A percentile compares a stretch with the other conserved stretches of the same genome.
These are phyloP conservation scores for Pardalotus punctatus DNA, from an alignment of 2,113 vertebrate species.

Conservation along the genomic window DNA sequence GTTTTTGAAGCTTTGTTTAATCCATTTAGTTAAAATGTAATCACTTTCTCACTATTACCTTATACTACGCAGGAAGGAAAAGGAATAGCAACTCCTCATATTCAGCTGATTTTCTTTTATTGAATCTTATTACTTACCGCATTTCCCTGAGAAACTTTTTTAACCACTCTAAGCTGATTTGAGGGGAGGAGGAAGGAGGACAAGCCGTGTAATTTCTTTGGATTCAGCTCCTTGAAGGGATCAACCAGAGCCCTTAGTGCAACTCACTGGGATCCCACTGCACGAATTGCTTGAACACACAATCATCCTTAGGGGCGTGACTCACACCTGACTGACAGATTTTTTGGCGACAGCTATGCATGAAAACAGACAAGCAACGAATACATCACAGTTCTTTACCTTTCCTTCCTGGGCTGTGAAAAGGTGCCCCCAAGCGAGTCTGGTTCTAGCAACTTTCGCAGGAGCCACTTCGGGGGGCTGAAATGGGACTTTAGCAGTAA, in stretches of 20 bases:
- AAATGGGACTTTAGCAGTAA: neutral
- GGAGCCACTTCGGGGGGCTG: neutral
- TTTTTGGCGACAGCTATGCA: neutral
- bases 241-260: neutral
- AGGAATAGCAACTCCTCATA: constrained; percentile 26
- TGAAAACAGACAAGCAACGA: neutral
- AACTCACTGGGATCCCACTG: neutral
- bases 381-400: neutral
- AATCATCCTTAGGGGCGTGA: neutral
- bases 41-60: constrained; percentile 73
- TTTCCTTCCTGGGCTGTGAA: neutral
- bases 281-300: neutral
- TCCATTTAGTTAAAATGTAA: constrained; percentile 75
- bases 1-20: constrained; percentile 78
- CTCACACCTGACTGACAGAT: neutral
- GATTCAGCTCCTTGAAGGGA: neutral
- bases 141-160: constrained; percentile 67
- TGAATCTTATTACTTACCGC: constrained; percentile 63
- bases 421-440: neutral
- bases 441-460: neutral
- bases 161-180: constrained; percentile 6
- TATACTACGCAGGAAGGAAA: constrained; percentile 57
- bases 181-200: neutral
- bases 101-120: constrained; percentile 57
- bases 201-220: neutral